phyloP scores from a whole-genome alignment of 2,113 vertebrate species.

The Ictalurus furcatus region DNA sequence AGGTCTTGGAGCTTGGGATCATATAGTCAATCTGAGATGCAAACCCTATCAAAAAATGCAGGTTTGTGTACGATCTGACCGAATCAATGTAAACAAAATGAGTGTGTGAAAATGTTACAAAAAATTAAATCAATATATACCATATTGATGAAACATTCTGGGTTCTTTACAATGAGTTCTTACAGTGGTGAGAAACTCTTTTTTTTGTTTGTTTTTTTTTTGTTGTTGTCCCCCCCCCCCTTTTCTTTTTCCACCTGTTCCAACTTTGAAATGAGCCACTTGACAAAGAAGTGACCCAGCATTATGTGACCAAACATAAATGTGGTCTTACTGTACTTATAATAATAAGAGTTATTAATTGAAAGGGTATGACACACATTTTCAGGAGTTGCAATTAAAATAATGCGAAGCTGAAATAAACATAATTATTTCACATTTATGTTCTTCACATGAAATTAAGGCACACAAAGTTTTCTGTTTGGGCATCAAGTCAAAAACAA shows the following conservation, averaged over 20 bases:
- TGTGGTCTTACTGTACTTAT: conserved; percentile 15
- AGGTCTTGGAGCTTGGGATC: conserved; percentile 96
- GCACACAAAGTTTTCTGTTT: not conserved
- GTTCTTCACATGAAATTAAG: not conserved
- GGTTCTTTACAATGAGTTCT: not conserved
- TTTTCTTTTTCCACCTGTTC: not conserved
- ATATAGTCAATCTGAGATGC: conserved; percentile 83
- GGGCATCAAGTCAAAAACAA: not conserved
- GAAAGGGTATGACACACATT: not conserved
- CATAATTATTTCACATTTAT: not conserved
- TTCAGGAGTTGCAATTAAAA: not conserved
- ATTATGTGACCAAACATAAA: conserved; percentile 22
- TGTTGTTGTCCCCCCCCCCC: accelerated
- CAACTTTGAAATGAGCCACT: conserved; percentile 15
- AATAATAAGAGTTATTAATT: conserved; percentile 7
- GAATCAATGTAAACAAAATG: not conserved
- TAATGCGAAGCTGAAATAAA: conserved; percentile 12
- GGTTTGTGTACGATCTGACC: conserved; percentile 66
- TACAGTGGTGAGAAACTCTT: not conserved
- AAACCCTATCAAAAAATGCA: conserved; percentile 94
- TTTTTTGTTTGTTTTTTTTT: not conserved
- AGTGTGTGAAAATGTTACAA: not conserved
- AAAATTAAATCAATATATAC: not conserved
- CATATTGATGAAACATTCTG: not conserved
- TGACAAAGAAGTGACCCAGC: not conserved